phyloP scores from a whole-genome alignment of 2,888 invertebrate genomes.

The Zygogramma bicolorata region DNA sequence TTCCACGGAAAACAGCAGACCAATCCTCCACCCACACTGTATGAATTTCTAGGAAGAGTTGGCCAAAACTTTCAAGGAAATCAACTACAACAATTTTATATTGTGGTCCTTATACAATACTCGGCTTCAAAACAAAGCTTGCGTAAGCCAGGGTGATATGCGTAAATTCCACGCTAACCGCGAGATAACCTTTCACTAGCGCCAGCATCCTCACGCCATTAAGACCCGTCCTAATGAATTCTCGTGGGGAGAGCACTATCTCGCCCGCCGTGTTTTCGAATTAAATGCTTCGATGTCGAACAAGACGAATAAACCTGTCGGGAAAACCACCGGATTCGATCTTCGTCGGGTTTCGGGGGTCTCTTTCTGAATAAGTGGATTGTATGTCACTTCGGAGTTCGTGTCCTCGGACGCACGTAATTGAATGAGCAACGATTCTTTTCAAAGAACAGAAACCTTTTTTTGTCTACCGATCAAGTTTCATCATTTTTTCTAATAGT shows the following conservation, averaged over 20 bases:
- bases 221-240: slow-evolving; percentile 30
- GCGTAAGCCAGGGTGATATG: neutral
- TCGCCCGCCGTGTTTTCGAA: slow-evolving; percentile 54
- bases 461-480: too few species aligned
- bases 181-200: neutral
- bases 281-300: slow-evolving; percentile 57
- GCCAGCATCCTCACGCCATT: slow-evolving; percentile 14
- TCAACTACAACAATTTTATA: too few species aligned
- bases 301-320: slow-evolving; percentile 50
- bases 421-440: too few species aligned
- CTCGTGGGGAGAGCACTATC: slow-evolving; percentile 37
- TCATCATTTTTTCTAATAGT: too few species aligned
- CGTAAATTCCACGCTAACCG: neutral
- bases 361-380: neutral
- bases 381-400: too few species aligned
- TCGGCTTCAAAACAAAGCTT: neutral
- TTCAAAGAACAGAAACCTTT: too few species aligned
- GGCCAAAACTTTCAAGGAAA: too few species aligned
- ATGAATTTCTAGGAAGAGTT: too few species aligned
- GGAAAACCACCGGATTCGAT: slow-evolving; percentile 33
- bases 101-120: too few species aligned
- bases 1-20: too few species aligned
- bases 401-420: too few species aligned
- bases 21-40: too few species aligned
- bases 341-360: neutral